phyloP scores from a whole-genome alignment of 1,140 invertebrate species.

The Patella vulgata region DNA sequence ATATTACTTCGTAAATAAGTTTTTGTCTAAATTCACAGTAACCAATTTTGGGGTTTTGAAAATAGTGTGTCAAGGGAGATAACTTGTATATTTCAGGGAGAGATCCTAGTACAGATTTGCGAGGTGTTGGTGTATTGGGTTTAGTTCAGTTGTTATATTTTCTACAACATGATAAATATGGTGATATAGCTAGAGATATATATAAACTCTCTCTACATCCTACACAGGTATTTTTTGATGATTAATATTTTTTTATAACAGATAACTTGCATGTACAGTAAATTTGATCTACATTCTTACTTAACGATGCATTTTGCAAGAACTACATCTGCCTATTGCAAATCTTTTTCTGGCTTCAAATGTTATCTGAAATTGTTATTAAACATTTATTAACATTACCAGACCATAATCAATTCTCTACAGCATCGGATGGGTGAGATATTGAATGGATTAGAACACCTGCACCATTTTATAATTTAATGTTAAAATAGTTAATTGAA shows the following conservation, averaged over 20 bases:
- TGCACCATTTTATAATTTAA: too few species aligned
- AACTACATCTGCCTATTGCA: too few species aligned
- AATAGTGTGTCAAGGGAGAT: too few species aligned
- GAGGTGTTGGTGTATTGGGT: conserved; percentile 71
- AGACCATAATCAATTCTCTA: too few species aligned
- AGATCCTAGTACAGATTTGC: conserved; percentile 72
- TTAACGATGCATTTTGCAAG: too few species aligned
- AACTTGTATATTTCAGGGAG: conserved; percentile 61
- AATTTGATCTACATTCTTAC: neutral
- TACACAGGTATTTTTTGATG: conserved; percentile 62
- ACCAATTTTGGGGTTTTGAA: neutral
- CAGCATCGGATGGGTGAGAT: too few species aligned
- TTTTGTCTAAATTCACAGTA: neutral
- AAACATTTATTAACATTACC: neutral
- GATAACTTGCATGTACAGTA: too few species aligned
- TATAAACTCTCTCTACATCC: conserved; percentile 70
- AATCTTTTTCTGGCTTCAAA: too few species aligned
- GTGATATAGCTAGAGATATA: conserved; percentile 67
- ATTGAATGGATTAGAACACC: too few species aligned
- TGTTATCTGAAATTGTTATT: neutral
- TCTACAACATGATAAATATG: conserved; percentile 59
- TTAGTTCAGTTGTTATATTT: conserved; percentile 70
- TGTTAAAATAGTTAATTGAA: too few species aligned
- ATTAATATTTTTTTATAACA: too few species aligned
- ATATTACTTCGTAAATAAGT: neutral